Conservation (phyloP, 2,113 vertebrate genomes). For the Lophura nycthemera region DNA sequence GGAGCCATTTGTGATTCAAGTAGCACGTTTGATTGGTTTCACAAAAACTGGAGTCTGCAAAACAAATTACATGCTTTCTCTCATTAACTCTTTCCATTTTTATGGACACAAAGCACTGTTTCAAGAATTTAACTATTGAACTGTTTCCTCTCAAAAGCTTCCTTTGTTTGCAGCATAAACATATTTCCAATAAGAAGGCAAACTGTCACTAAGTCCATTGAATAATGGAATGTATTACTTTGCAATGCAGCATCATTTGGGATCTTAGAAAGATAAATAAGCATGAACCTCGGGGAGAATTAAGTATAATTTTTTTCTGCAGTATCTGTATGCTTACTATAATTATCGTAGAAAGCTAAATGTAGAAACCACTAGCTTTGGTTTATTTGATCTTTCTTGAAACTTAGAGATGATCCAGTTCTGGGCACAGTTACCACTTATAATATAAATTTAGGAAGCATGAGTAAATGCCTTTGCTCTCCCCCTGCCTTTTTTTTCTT, state of each 20-base stretch:
- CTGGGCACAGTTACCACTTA: neutral
- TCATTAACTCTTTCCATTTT: neutral
- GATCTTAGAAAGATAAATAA: neutral
- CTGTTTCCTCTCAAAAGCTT: neutral
- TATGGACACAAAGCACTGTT: neutral
- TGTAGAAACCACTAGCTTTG: neutral
- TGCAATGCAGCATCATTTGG: neutral
- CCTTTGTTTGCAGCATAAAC: neutral
- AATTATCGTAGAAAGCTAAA: neutral
- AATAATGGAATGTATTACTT: neutral
- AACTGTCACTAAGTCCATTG: rapidly evolving
- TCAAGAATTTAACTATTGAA: neutral
- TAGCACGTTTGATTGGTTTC: neutral
- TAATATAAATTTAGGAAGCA: neutral
- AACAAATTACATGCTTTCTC: neutral
- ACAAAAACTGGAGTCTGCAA: neutral
- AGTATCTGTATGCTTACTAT: neutral
- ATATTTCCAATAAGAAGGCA: neutral
- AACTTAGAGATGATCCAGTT: neutral
- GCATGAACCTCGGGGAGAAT: neutral
- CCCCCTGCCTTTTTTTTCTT: rapidly evolving
- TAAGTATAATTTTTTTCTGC: neutral
- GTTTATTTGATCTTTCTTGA: neutral
- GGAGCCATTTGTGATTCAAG: neutral
- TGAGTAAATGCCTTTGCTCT: neutral